A percentile compares a stretch with the other conserved stretches of the same genome.
Conservation (phyloP, 2,888 invertebrate genomes). For the Acrobasis consociella region DNA sequence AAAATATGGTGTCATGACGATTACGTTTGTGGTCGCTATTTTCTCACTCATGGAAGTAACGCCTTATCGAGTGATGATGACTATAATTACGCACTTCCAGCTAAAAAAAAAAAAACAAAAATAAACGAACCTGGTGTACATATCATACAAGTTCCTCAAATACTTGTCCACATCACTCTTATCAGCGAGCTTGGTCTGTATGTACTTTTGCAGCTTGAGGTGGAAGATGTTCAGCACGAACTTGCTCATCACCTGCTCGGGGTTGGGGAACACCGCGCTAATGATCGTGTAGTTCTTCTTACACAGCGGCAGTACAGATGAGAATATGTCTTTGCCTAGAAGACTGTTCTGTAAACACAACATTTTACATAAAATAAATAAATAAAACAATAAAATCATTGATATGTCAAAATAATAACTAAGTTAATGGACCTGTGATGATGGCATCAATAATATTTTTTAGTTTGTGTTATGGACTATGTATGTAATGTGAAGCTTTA, state of each 20-base stretch:
- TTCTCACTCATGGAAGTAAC: too few relatives aligned
- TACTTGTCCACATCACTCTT: constrained; percentile 94
- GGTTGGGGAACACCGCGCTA: constrained; percentile 95
- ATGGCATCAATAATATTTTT: too few relatives aligned
- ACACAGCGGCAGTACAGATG: constrained; percentile 94
- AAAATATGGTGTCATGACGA: too few relatives aligned
- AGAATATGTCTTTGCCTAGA: constrained; percentile 94
- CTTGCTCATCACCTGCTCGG: constrained; percentile 98
- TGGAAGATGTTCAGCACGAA: constrained; percentile 98
- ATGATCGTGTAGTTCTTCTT: constrained; percentile 92
- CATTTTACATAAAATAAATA: neutral
- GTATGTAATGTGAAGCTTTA: too few relatives aligned
- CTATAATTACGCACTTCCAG: too few relatives aligned
- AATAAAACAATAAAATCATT: too few relatives aligned
- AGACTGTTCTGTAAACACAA: constrained; percentile 88
- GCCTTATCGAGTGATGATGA: too few relatives aligned
- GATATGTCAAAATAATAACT: too few relatives aligned
- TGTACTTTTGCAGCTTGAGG: constrained; percentile 92
- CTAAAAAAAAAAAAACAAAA: constrained; percentile 17
- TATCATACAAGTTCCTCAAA: constrained; percentile 92
- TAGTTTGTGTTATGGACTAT: too few relatives aligned
- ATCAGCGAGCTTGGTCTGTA: constrained; percentile 90
- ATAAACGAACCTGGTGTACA: constrained; percentile 90
- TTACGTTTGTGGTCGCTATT: too few relatives aligned
- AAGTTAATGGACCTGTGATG: too few relatives aligned